Evolutionary conservation across 2,797 vertebrate species (phyloP).

Genomic region (Danio aesculapii): DNA sequence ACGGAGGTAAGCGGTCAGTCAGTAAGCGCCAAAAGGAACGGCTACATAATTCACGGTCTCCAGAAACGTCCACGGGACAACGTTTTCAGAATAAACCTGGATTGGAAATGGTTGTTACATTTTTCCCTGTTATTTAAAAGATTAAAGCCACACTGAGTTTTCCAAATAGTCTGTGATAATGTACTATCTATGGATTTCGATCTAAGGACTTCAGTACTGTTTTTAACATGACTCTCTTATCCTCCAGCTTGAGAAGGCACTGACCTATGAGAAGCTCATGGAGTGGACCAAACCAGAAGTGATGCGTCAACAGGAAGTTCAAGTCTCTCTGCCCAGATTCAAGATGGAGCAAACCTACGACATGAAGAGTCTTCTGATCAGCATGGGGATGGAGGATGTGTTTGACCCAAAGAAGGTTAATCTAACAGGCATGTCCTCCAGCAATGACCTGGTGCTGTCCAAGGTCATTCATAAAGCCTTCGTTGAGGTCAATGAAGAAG

Average conservation of each 20-base stretch:
- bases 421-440: constrained; percentile 18
- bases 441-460: neutral
- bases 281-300: constrained; percentile 1
- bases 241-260: neutral
- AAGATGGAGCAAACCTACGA: constrained; percentile 12
- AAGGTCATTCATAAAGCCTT: constrained; percentile 40
- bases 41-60: no score
- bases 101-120: no score
- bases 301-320: neutral
- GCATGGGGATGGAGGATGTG: constrained; percentile 31
- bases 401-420: neutral
- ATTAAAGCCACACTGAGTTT: no score
- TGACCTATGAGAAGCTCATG: constrained; percentile 17
- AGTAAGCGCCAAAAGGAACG: no score
- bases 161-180: neutral
- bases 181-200: no score
- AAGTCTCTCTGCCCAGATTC: constrained; percentile 17
- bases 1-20: no score
- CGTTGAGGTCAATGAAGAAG: constrained; percentile 37
- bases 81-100: no score
- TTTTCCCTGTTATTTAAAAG: no score
- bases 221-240: neutral
- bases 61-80: no score
- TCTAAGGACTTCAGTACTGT: no score
- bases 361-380: constrained; percentile 21